Base-by-base conservation (phyloP, 1,140 invertebrate species). In the Hyposmocoma kahamanoa region DNA sequence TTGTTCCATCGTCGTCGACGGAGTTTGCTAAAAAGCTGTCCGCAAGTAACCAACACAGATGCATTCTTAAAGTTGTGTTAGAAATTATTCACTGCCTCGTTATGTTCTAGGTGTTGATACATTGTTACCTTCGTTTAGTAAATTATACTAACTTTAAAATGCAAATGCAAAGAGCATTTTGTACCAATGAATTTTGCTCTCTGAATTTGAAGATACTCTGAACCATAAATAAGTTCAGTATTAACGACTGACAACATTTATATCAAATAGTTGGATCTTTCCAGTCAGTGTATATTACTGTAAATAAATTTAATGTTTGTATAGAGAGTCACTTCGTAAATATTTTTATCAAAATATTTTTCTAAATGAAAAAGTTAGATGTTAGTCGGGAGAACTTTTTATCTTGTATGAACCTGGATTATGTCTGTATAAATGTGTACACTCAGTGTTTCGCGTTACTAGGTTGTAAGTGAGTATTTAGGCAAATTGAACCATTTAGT, bases 271-370 rank as follows among this genome's bases (percentile, higher is more conserved):
- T n/a, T n/a, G n/a, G n/a, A n/a, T n/a, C n/a, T n/a, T n/a, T n/a
- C n/a, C n/a, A n/a, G n/a, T n/a, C n/a, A n/a, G n/a, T n/a, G n/a
- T n/a, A 77, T 75, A 79, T 44, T 46, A 50, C 39, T 78, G 72
- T 77, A 77, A 66, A 77, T 76, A 77, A 58, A 49, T 32, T 50
- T 61, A 59, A 55, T 56, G 56, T 69, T 64, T 79, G 74, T 79
- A 80, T 72, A 81, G 77, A 84, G 70, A 81, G 63, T 63, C 48
- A 42, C 34, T 51, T 46, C 60, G 52, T 47, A 62, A 64, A 78
- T 81, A 81, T 81, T 81, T 84, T 81, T 78, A 65, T 69, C 63
- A 58, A 72, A 70, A 72, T 81, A 84, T 84, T 81, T 84, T 84
- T 84, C 66, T 79, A 80, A 59, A 59, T 56, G 55, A 50, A 56